A percentile compares a stretch with the other conserved stretches of the same genome.
These are phyloP conservation scores for Sinocyclocheilus anshuiensis DNA, from an alignment of 2,113 vertebrate species.

Conservation along the genomic window DNA sequence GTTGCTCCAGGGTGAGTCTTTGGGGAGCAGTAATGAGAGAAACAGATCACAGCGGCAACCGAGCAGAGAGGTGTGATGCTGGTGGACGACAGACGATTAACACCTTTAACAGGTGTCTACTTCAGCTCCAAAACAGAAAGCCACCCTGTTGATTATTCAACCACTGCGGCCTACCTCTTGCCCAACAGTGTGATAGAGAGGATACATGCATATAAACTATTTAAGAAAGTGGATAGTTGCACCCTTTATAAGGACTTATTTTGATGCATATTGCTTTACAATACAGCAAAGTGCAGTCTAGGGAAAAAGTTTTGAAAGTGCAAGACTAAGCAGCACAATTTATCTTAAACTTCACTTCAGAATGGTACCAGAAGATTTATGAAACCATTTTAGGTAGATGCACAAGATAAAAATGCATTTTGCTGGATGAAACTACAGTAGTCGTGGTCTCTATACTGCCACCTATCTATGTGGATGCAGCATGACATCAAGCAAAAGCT, in stretches of 20 bases:
- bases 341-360: not conserved
- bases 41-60: constrained; percentile 13
- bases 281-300: not conserved
- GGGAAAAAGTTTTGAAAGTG: not conserved
- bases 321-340: not conserved
- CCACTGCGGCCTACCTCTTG: not conserved
- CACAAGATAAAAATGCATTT: not conserved
- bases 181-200: not conserved
- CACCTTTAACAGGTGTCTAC: constrained; percentile 52
- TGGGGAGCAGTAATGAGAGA: constrained; percentile 12
- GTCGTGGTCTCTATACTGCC: not conserved
- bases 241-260: not conserved
- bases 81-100: constrained; percentile 16
- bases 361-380: not conserved
- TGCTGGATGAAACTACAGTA: not conserved
- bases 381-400: not conserved
- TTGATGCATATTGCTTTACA: not conserved
- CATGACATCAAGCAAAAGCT: not conserved
- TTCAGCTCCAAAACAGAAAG: constrained; percentile 6
- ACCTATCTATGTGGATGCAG: not conserved
- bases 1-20: not conserved
- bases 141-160: not conserved
- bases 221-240: not conserved
- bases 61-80: constrained; percentile 3
- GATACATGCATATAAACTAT: not conserved